Percentiles rank a stretch among this genome's conserved stretches.
Evolutionary conservation across 2,888 invertebrate genomes (phyloP).

Genomic region (Aphelenchoides bicaudatus): DNA sequence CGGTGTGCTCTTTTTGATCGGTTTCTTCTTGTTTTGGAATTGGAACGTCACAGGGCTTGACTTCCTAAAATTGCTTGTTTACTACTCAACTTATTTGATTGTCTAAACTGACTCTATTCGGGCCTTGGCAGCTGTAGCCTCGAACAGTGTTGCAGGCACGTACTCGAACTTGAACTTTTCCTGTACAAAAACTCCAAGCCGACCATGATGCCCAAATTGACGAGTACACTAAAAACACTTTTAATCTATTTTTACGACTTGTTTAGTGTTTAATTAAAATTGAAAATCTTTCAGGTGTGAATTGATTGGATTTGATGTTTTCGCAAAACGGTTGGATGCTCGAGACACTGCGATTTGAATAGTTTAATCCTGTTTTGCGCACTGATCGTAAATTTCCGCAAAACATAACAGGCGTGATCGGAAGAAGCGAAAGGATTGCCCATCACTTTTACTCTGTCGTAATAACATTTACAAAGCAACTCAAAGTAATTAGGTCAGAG

Average conservation of each 20-base stretch:
- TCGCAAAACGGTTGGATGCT: no score
- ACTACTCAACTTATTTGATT: background rate
- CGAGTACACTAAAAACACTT: constrained; percentile 50
- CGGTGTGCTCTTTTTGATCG: constrained; percentile 12
- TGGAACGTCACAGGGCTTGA: constrained; percentile 33
- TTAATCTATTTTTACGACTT: constrained; percentile 11
- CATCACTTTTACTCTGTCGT: no score
- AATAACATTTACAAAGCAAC: no score
- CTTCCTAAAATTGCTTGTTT: constrained; percentile 25
- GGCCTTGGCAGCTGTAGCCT: constrained; percentile 57
- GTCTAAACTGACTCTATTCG: constrained; percentile 42
- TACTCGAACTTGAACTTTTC: constrained; percentile 53
- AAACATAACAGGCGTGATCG: no score
- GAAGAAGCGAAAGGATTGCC: no score
- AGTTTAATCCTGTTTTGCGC: no score
- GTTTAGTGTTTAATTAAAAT: no score
- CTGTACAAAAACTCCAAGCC: constrained; percentile 57
- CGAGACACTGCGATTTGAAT: no score
- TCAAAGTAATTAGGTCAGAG: no score
- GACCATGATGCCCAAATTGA: constrained; percentile 60
- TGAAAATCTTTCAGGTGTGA: no score
- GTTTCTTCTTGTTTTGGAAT: background rate
- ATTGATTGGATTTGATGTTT: no score
- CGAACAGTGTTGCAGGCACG: constrained; percentile 59
- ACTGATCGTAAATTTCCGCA: no score